Base-by-base conservation (phyloP, 2,113 vertebrate species). In the Colossoma macropomum region DNA sequence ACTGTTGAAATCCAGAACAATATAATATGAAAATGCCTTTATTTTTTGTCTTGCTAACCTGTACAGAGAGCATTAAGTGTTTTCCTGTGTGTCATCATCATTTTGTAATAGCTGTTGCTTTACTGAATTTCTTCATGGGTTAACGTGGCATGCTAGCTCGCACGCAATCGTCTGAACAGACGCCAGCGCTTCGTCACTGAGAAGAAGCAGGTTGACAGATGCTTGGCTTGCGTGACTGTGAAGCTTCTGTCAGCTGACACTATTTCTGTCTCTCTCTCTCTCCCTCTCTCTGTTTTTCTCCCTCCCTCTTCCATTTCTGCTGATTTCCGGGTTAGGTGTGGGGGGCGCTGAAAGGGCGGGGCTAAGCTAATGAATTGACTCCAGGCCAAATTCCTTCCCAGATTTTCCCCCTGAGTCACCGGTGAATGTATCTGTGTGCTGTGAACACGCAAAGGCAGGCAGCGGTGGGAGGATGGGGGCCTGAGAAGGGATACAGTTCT, bases 71-170 rank as follows among this genome's bases (percentile, higher is more conserved):
- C 93, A 92, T 94, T 92, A 90, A 91, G 83, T 89, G 23, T 91
- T 4, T 90, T 91, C 93, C 92, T 93, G 93, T 87, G 93, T 23
- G 92, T 94, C 93, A 94, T 95, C 94, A 95, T 1, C 10, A 94
- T 95, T 93, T 94, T 95, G 94, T 93, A 94, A 95, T 94, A 94
- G 93, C 93, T 94, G 93, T 94, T 95, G 94, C 93, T 95, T 91
- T 94, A 94, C 93, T 93, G 93, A 93, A 93, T 92, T 93, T 92
- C 92, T 93, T 95, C 91, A 91, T 89, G 88, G 92, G 90, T 91
- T 90, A 92, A 92, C 85, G 92, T 34, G 90, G 94, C 90, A 89
- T 85, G 88, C 84, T 87, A 87, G 91, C 87, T 94, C 91, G 94
- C 94, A 95, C 94, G 94, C 94, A 92, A 95, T 88, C 92, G 90